A percentile compares a stretch with the other conserved stretches of the same genome.
These are phyloP conservation scores for Petrocephalus schoutedeni DNA, from an alignment of 2,797 vertebrate genomes.

Conservation along the genomic window DNA sequence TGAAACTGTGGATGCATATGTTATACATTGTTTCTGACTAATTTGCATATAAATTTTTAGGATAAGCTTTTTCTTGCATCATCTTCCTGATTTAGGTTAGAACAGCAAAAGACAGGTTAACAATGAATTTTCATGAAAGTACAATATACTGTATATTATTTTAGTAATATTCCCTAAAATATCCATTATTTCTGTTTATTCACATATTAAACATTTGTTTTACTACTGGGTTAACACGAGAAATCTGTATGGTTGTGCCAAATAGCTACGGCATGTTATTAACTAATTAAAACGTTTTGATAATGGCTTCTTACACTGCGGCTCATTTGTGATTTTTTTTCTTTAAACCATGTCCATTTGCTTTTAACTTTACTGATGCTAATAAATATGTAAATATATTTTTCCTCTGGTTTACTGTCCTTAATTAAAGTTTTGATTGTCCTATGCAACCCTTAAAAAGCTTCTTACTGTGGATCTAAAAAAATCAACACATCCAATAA, in stretches of 20 bases:
- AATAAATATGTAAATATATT: constrained; percentile 41
- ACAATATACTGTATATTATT: background rate
- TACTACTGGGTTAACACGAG: background rate
- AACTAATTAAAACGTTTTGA: background rate
- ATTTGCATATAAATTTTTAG: background rate
- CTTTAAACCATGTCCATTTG: constrained; percentile 37
- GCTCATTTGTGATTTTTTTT: background rate
- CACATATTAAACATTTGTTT: background rate
- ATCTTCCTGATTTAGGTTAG: background rate
- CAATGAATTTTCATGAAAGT: background rate
- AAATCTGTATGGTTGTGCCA: background rate
- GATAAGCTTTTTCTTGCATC: background rate
- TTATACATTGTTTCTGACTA: background rate
- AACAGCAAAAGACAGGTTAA: background rate
- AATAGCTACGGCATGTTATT: background rate
- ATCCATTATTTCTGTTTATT: background rate
- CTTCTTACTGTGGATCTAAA: background rate
- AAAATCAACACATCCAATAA: background rate
- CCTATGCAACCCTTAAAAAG: background rate
- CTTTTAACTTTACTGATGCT: constrained; percentile 35
- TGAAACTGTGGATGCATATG: too few relatives aligned
- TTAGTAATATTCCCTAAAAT: background rate
- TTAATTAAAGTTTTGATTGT: background rate
- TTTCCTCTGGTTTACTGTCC: background rate
- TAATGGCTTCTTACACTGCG: background rate